Conservation (phyloP, 2,888 invertebrate genomes). For the Automeris io region DNA sequence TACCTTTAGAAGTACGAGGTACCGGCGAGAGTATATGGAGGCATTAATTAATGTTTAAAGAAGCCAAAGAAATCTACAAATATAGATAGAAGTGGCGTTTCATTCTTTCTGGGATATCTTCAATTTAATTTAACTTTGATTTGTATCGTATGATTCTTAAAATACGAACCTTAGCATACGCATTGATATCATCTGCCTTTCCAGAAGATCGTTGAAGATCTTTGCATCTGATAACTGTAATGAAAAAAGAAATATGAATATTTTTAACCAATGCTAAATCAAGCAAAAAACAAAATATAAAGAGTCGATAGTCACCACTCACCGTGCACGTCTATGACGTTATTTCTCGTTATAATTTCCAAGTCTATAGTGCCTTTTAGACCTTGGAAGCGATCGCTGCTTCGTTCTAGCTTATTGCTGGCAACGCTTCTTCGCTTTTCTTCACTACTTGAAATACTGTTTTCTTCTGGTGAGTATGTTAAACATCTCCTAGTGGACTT, state of each 20-base stretch:
- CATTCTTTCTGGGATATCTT: too few species aligned
- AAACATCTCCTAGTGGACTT: slow-evolving; percentile 75
- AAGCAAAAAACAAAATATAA: slow-evolving; percentile 15
- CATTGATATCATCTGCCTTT: slow-evolving; percentile 81
- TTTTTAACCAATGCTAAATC: slow-evolving; percentile 7
- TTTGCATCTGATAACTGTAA: slow-evolving; percentile 86
- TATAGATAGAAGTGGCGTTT: too few species aligned
- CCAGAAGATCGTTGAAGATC: slow-evolving; percentile 83
- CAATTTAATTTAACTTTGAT: too few species aligned
- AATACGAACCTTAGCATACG: slow-evolving; percentile 84
- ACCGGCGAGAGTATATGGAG: too few species aligned
- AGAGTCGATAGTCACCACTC: slow-evolving; percentile 74
- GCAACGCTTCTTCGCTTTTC: slow-evolving; percentile 74
- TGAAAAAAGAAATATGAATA: slow-evolving; percentile 18
- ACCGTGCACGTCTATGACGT: slow-evolving; percentile 83
- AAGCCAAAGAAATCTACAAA: too few species aligned
- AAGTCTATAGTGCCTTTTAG: slow-evolving; percentile 79
- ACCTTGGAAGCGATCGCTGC: slow-evolving; percentile 50
- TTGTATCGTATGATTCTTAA: too few species aligned
- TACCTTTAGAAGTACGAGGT: too few species aligned
- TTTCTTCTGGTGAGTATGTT: slow-evolving; percentile 76
- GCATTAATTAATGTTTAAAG: too few species aligned
- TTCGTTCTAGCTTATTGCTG: slow-evolving; percentile 58
- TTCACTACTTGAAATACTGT: slow-evolving; percentile 67
- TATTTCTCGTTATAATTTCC: slow-evolving; percentile 74